Evolutionary conservation across 1,140 invertebrate species (phyloP).

Genomic region (Panagrolaimus sp.): DNA sequence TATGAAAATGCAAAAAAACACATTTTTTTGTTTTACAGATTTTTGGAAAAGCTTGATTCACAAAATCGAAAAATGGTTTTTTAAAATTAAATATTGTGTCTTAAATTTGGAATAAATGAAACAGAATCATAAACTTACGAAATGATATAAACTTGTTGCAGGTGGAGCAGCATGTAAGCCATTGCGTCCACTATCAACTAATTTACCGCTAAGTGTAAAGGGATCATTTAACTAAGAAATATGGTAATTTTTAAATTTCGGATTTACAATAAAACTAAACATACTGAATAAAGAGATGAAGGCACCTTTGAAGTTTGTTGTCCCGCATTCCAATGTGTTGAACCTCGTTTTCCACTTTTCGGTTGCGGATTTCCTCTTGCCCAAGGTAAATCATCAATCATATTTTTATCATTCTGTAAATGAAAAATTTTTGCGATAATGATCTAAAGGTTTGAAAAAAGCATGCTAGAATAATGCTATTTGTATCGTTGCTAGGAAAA

Average conservation of each 20-base stretch:
- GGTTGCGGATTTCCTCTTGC: constrained; percentile 44
- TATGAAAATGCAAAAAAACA: too few relatives aligned
- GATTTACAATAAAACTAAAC: background rate
- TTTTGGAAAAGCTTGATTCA: too few relatives aligned
- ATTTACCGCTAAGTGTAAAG: constrained; percentile 3
- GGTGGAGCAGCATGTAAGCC: background rate
- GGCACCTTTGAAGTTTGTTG: constrained; percentile 21
- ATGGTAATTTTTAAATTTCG: background rate
- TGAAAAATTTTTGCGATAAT: background rate
- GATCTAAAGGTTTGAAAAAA: background rate
- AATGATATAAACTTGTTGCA: constrained; percentile 3
- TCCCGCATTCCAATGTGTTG: constrained; percentile 25
- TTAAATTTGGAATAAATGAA: too few relatives aligned
- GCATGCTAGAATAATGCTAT: background rate
- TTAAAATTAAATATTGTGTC: too few relatives aligned
- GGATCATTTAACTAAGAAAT: background rate
- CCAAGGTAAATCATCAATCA: constrained; percentile 38
- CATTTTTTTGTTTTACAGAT: too few relatives aligned
- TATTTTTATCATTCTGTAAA: constrained; percentile 16
- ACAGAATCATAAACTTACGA: too few relatives aligned
- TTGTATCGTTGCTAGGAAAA: background rate
- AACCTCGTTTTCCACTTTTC: constrained; percentile 37
- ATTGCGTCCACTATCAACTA: background rate
- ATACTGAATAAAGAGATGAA: background rate
- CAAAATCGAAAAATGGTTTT: too few relatives aligned